These are phyloP conservation scores for Oscheius sp. DNA, from an alignment of 1,140 invertebrate species.

Conservation along the genomic window DNA sequence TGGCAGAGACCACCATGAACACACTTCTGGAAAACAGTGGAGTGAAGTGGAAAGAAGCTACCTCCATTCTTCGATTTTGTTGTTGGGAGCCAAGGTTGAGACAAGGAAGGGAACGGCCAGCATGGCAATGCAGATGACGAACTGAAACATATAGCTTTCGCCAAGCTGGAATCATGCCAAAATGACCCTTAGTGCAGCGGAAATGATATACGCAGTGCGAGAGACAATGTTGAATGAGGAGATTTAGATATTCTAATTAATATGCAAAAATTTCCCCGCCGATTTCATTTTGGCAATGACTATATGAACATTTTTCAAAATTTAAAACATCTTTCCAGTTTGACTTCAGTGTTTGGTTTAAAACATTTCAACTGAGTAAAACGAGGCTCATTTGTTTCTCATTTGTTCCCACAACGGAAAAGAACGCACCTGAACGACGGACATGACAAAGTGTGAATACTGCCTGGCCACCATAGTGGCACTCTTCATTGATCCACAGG, in stretches of 20 bases:
- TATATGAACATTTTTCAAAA: not conserved
- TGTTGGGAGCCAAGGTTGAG: slow-evolving; percentile 17
- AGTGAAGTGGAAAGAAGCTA: not conserved
- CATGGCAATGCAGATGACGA: slow-evolving; percentile 38
- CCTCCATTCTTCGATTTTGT: slow-evolving; percentile 35
- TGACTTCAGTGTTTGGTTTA: too few species aligned
- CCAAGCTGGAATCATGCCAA: too few species aligned
- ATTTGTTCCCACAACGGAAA: too few species aligned
- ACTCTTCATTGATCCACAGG: slow-evolving; percentile 25
- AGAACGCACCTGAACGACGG: slow-evolving; percentile 35
- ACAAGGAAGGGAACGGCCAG: slow-evolving; percentile 34
- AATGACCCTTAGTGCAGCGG: too few species aligned
- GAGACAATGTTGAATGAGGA: too few species aligned
- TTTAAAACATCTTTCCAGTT: not conserved
- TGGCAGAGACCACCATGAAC: slow-evolving; percentile 23
- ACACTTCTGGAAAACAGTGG: slow-evolving; percentile 16
- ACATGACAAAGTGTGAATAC: slow-evolving; percentile 29
- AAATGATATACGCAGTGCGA: too few species aligned
- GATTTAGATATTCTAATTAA: too few species aligned
- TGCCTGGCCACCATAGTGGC: slow-evolving; percentile 21
- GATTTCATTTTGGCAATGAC: too few species aligned
- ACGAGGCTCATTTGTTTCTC: too few species aligned
- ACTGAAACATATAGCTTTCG: slow-evolving; percentile 16
- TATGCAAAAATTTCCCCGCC: too few species aligned
- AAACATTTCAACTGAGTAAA: too few species aligned